Evolutionary conservation across 2,888 invertebrate genomes (phyloP), one percentile per base, ranked within the genome.

Genomic region (Himalopsyche anomala): DNA sequence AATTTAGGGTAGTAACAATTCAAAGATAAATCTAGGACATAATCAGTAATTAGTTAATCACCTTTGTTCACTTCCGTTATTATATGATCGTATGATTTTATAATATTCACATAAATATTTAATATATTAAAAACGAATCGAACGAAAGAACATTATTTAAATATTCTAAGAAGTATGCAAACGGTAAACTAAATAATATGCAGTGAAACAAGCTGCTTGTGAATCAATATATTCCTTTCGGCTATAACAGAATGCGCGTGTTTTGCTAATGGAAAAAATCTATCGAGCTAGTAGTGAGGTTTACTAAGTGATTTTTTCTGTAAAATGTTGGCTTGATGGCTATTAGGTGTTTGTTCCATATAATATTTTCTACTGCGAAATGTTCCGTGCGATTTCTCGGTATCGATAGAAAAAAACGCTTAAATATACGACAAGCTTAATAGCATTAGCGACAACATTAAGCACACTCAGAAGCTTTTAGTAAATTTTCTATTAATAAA

Each of bases 271-370:
- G 62, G 62, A 62, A 62, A 62, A 62, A 19, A 62, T 19, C 62
- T 62, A 62, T 62, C 62, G 62, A 15, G 19, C 62, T 62, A 62
- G 62, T 19, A 19, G 62, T 62, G 9, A 62, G 8, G 6, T 12
- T 12, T 12, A n/a, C 62, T 62, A 62, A 62, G 62, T 62, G 62
- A 62, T 62, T 62, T 62, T 62, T 62, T 19, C 19, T 62, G 62
- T 62, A 62, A 62, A 62, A 62, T 62, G 62, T 62, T 62, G 19
- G 62, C 62, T 62, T 19, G 19, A 62, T 62, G 19, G n/a, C 19
- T n/a, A 62, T 62, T 62, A 28, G 62, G 62, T 62, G 62, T 62
- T 62, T 62, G 62, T 62, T 62, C 62, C 28, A 62, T 56, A n/a
- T 56, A 56, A 56, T 62, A 62, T 19, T 28, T 62, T 62, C 19